Conservation (phyloP, 2,797 vertebrate species). For the Cryptoprocta ferox region DNA sequence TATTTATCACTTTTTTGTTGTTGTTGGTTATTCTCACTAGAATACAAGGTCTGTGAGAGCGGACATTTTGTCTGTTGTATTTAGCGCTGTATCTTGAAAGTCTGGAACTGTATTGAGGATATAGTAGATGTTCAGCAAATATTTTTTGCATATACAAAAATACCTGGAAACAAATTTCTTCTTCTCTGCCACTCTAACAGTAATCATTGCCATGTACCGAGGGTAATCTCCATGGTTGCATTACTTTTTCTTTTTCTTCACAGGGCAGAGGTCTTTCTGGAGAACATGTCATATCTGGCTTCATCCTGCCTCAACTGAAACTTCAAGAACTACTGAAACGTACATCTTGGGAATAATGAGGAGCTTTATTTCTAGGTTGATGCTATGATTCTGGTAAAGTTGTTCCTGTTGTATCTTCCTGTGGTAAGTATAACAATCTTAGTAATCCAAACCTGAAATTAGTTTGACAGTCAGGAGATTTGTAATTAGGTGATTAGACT, state of each 20-base stretch:
- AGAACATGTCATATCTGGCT: neutral
- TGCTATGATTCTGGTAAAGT: neutral
- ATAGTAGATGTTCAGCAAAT: neutral
- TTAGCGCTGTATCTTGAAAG: neutral
- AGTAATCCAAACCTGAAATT: neutral
- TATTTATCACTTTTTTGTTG: neutral
- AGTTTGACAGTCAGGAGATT: neutral
- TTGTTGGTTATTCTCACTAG: neutral
- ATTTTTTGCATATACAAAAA: slow-evolving; percentile 35
- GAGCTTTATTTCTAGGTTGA: neutral
- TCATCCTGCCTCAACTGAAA: neutral
- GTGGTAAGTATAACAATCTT: neutral
- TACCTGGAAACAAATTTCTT: slow-evolving; percentile 23
- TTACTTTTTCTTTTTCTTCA: neutral
- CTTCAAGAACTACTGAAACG: neutral
- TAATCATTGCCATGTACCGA: neutral
- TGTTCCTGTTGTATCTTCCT: neutral
- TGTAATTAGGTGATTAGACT: neutral
- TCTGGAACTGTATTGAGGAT: neutral
- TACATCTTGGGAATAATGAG: neutral
- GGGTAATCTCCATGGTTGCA: neutral
- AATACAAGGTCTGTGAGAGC: neutral
- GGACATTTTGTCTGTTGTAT: neutral
- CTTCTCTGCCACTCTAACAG: neutral
- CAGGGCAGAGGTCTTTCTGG: neutral